A percentile compares a stretch with the other conserved stretches of the same genome.
phyloP scores from a whole-genome alignment of 2,797 vertebrate genomes.

The Syngnathus rostellatus region DNA sequence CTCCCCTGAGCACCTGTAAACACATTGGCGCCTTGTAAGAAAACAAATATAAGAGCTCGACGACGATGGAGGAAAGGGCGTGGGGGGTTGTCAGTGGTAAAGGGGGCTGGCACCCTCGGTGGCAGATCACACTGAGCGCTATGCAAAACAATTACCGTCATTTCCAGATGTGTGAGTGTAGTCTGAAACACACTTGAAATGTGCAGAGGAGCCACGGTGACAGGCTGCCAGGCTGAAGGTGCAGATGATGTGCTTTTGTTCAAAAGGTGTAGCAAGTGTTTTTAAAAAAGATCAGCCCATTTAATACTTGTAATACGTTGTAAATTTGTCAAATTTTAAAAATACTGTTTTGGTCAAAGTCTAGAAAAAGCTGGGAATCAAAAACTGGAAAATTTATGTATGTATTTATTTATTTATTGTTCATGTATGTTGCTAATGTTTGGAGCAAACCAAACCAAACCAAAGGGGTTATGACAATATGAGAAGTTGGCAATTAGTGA shows the following conservation, averaged over 20 bases:
- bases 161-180: slow-evolving; percentile 73
- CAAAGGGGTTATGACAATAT: neutral
- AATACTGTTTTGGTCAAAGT: too few relatives aligned
- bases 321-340: neutral
- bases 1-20: slow-evolving; percentile 99
- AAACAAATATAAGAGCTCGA: slow-evolving; percentile 92
- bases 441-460: too few relatives aligned
- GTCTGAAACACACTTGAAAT: slow-evolving; percentile 60
- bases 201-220: slow-evolving; percentile 44
- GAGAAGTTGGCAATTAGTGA: neutral
- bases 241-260: slow-evolving; percentile 50
- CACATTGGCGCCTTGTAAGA: slow-evolving; percentile 96
- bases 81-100: neutral
- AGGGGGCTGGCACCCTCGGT: slow-evolving; percentile 67
- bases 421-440: too few relatives aligned
- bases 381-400: too few relatives aligned
- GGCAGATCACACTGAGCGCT: slow-evolving; percentile 74
- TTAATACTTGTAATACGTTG: neutral
- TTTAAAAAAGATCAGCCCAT: neutral
- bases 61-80: slow-evolving; percentile 53
- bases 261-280: neutral
- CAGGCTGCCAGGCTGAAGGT: slow-evolving; percentile 39
- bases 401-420: too few relatives aligned
- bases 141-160: slow-evolving; percentile 76
- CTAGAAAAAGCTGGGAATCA: too few relatives aligned